Base-by-base conservation (phyloP, 2,888 invertebrate genomes). In the Dryomyza anilis region DNA sequence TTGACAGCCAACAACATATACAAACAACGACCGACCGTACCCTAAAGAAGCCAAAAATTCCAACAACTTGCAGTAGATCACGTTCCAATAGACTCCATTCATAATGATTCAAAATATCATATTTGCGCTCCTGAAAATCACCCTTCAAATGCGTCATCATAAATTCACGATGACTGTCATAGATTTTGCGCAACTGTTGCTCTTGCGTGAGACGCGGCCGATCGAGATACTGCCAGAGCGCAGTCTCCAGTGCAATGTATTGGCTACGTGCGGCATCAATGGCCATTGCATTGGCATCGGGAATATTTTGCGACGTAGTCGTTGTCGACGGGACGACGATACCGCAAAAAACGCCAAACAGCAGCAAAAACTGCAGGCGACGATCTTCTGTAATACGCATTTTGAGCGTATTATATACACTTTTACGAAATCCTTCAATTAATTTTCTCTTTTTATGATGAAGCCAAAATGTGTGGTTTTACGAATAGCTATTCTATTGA, bases 21-120 rank as follows among this genome's bases (percentile, higher is more conserved):
- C n/a, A n/a, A n/a, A n/a, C n/a, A n/a, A n/a, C n/a, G n/a, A n/a
- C n/a, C n/a, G n/a, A n/a, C 21, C 16, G 89, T 71, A 87, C 85
- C 64, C 89, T 82, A 78, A 90, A 93, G 52, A 86, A 87, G 68
- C 86, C 87, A 78, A 92, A 93, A 60, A 91, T 80, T 0, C 87
- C 87, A 68, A 89, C 87, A 30, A 93, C 85, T 19, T 86, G 82
- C 52, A 86, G 83, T 72, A 91, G 78, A 76, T 90, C 89, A 33
- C 86, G 85, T 65, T 87, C 85, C 1, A 89, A 84, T 62, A 86
- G 84, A 36, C 84, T 85, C 89, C 92, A 92, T 67, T 89, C 81
- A 87, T 90, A 91, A 6, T 87, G 84, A 60, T 85, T 82, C 69
- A 74, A 75, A 43, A 81, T 70, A 21, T 73, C 74, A 66, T 81